These are phyloP conservation scores for Hypercompe scribonia DNA, from an alignment of 2,888 invertebrate genomes.

Conservation along the genomic window DNA sequence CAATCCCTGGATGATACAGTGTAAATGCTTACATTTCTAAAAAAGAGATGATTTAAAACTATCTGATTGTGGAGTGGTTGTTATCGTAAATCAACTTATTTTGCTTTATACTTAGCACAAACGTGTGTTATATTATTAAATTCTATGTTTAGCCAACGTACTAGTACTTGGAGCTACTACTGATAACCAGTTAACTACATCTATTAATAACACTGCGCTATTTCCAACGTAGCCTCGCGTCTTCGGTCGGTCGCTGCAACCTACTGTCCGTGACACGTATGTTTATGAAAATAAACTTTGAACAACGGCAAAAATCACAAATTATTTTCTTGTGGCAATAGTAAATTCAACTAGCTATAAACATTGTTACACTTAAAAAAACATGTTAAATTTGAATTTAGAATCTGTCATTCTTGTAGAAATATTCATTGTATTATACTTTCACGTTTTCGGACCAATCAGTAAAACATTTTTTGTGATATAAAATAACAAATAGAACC, in stretches of 20 bases:
- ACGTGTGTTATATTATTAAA: conserved; percentile 31
- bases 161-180: conserved; percentile 45
- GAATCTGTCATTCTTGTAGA: background rate
- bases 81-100: background rate
- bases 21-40: background rate
- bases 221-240: conserved; percentile 35
- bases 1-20: background rate
- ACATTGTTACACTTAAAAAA: no score
- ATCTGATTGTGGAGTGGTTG: background rate
- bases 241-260: conserved; percentile 35
- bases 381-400: background rate
- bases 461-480: background rate
- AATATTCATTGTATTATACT: no score
- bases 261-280: conserved; percentile 18
- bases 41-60: background rate
- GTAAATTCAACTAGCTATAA: no score
- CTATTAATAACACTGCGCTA: conserved; percentile 49
- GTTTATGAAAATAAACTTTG: conserved; percentile 2
- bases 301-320: background rate
- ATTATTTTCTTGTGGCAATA: no score
- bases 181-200: conserved; percentile 49
- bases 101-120: conserved; percentile 12
- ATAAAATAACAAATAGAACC: background rate
- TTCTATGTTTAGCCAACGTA: conserved; percentile 38
- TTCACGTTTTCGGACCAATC: background rate